Base-by-base conservation (phyloP, 2,888 invertebrate genomes). In the Patella ulyssiponensis region DNA sequence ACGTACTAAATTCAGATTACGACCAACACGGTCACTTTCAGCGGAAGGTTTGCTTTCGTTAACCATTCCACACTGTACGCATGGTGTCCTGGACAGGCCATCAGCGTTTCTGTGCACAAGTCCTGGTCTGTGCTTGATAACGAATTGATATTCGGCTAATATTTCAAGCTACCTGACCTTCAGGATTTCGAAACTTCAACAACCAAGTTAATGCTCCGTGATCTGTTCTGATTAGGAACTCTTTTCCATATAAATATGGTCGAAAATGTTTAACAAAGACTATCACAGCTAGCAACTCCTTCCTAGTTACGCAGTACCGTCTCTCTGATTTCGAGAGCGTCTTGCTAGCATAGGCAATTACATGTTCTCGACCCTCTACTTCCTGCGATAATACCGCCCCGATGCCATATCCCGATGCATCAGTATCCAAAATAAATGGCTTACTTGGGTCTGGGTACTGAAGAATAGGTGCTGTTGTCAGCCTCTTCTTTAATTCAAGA, bases 361-460 rank as follows among this genome's bases (percentile, higher is more conserved):
- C 85, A 7, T 72, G 58, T 77, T 86, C 85, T 56, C 79, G 73
- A 3, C 80, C 81, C 27, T 80, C 77, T 69, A 83, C 79, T 9
- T 80, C 56, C 78, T 85, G 83, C 23, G 83, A 82, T 12, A 84
- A 71, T 7, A 83, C 82, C 12, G 80, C 82, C 9, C 84, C 85
- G 14, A 86, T 80, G 7, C 82, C 83, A 53, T 12, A 44, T n/a
- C 74, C 77, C 73, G 82, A 80, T 15, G 83, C 86, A 78, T 86
- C 83, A 17, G 81, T 83, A 71, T 86, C 85, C 23, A 84, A 69
- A 12, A 84, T 77, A 75, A 81, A 83, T 12, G 23, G 23, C 1
- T 70, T 77, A 17, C 81, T 71, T n/a, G 9, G 17, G 54, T 81
- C 73, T 15, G 79, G 82, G 69, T 75, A 81, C 2, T 73, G 54